Percentiles rank a stretch among this genome's conserved stretches.
phyloP scores from a whole-genome alignment of 2,113 vertebrate species.

The Rostratula benghalensis region DNA sequence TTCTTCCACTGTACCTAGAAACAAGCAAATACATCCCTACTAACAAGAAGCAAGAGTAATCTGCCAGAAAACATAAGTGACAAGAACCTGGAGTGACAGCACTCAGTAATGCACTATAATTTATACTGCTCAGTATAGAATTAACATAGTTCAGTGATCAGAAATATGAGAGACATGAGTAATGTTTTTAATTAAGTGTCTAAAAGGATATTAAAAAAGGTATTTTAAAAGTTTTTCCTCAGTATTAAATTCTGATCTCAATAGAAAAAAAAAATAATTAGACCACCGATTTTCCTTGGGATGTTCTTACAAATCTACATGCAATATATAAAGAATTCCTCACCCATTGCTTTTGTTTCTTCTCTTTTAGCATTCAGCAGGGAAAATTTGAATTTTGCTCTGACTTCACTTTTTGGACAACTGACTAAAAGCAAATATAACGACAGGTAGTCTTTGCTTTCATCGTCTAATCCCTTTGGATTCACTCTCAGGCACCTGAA shows the following conservation, averaged over 20 bases:
- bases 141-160: background rate
- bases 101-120: background rate
- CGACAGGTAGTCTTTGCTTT: constrained; percentile 99
- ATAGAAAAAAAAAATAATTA: background rate
- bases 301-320: background rate
- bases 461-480: constrained; percentile 97
- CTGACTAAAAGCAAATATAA: constrained; percentile 98
- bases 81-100: background rate
- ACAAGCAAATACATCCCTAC: background rate
- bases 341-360: constrained; percentile 99
- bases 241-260: background rate
- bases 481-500: constrained; percentile 97
- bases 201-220: background rate
- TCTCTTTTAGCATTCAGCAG: constrained; percentile 96
- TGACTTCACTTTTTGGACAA: constrained; percentile 99
- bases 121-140: background rate
- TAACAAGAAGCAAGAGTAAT: background rate
- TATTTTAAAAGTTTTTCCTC: background rate
- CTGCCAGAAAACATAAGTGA: background rate
- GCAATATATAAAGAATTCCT: constrained; percentile 54
- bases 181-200: background rate
- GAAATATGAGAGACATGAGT: background rate
- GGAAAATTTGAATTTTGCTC: constrained; percentile 99
- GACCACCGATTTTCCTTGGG: background rate
- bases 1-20: background rate